A percentile compares a stretch with the other conserved stretches of the same genome.
These are phyloP conservation scores for Strigamia crassipes DNA, from an alignment of 2,888 invertebrate species.

Conservation along the genomic window DNA sequence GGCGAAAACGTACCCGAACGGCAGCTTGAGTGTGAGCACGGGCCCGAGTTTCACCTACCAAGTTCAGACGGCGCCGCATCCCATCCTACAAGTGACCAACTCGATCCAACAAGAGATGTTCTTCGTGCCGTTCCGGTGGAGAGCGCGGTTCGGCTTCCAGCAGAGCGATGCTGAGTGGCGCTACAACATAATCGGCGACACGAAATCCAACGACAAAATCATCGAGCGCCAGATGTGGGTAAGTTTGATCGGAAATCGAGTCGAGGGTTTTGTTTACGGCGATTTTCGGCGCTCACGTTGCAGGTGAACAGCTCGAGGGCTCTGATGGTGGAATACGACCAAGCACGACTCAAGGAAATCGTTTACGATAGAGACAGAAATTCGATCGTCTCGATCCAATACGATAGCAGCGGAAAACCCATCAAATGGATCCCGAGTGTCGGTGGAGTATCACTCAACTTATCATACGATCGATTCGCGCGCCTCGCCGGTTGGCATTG, in stretches of 20 bases:
- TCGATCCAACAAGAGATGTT: conserved; percentile 50
- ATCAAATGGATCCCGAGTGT: conserved; percentile 72
- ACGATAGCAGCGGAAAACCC: conserved; percentile 88
- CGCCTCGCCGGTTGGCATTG: conserved; percentile 89
- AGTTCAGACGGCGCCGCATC: conserved; percentile 47
- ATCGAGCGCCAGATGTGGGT: conserved; percentile 50
- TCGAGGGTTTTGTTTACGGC: neutral
- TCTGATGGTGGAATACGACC: conserved; percentile 89
- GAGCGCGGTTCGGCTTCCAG: conserved; percentile 46
- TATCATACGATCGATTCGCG: conserved; percentile 79
- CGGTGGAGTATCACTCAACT: conserved; percentile 75
- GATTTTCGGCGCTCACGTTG: neutral
- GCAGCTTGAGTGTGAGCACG: conserved; percentile 45
- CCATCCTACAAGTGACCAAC: conserved; percentile 47
- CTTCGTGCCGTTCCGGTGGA: conserved; percentile 48
- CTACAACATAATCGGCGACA: conserved; percentile 49
- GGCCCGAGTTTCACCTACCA: conserved; percentile 47
- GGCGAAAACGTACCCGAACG: conserved; percentile 49
- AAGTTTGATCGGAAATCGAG: neutral
- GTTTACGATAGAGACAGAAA: conserved; percentile 83
- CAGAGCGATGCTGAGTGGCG: conserved; percentile 48
- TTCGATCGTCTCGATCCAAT: conserved; percentile 81
- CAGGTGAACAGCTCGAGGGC: conserved; percentile 89
- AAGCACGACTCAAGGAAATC: conserved; percentile 84
- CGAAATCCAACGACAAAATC: conserved; percentile 45